Evolutionary conservation across 1,140 invertebrate genomes (phyloP), one percentile per base, ranked within the genome.

Genomic region (Drosophila athabasca): DNA sequence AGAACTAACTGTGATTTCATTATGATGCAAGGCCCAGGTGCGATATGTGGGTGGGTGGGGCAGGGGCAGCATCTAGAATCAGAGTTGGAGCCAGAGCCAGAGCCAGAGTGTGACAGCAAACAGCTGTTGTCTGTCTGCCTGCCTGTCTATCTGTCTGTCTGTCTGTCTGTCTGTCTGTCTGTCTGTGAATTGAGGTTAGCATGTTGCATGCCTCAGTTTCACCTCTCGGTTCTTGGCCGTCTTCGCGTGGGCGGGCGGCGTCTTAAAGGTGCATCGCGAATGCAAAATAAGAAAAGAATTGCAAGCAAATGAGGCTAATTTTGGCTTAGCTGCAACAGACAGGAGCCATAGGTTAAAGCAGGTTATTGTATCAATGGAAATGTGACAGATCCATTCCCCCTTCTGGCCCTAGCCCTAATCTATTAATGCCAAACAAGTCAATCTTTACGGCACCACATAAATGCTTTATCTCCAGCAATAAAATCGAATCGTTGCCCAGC

Each of bases 121-220:
- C 82, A 87, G 78, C 82, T 85, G 82, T 87, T 80, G 62, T 67
- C 44, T 67, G 53, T 65, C 80, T 49, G 29, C 39, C 22, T 44
- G 43, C 24, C 39, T 50, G 41, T 45, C 24, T 24, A 4, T 24
- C 24, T 26, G 35, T 48, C n/a, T 53, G 9, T 9, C 11, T 46
- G 8, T 24, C 31, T 31, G 6, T n/a, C n/a, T n/a, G n/a, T n/a
- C n/a, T n/a, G n/a, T n/a, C 45, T 70, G 48, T 50, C 64, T 24
- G 48, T 39, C 73, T 53, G 62, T 13, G 60, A 85, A 85, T 88
- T 69, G 82, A 57, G 82, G 82, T 85, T 85, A 88, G 52, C 77
- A 69, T 62, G 59, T 70, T 69, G 62, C 17, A 19, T 19, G 17
- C 66, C 62, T 76, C 55, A 61, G 55, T 78, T 78, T 70, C 62